Conservation (phyloP, 2,113 vertebrate genomes). For the Maccullochella peelii region DNA sequence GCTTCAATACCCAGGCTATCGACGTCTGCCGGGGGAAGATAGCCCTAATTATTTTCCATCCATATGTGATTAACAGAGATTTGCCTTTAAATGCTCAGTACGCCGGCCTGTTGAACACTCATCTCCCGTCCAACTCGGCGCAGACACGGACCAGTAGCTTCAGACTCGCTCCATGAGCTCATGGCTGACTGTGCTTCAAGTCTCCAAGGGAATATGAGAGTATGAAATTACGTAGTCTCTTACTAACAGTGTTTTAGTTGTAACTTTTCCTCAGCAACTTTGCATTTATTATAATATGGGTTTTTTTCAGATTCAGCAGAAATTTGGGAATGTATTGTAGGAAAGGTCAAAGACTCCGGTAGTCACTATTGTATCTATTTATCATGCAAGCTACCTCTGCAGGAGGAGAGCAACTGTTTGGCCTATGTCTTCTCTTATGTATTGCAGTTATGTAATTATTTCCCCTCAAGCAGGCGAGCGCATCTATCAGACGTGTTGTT, state of each 20-base stretch:
- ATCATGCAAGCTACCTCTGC: slow-evolving; percentile 2
- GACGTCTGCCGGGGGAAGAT: slow-evolving; percentile 55
- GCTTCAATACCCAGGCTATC: slow-evolving; percentile 49
- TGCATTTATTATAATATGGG: background rate
- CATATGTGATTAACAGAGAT: slow-evolving; percentile 66
- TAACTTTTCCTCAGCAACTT: background rate
- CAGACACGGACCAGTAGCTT: slow-evolving; percentile 44
- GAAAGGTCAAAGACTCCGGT: slow-evolving; percentile 23
- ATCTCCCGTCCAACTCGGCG: slow-evolving; percentile 4
- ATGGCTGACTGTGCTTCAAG: slow-evolving; percentile 18
- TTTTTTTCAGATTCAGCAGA: slow-evolving; percentile 31
- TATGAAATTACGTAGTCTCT: background rate
- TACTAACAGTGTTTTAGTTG: background rate
- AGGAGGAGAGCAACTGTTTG: background rate
- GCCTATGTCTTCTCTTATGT: background rate
- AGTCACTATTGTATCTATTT: slow-evolving; percentile 16
- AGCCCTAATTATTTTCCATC: slow-evolving; percentile 69
- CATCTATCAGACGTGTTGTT: background rate
- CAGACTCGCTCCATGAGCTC: background rate
- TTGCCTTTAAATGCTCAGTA: slow-evolving; percentile 53
- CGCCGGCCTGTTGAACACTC: slow-evolving; percentile 35
- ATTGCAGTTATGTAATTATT: background rate
- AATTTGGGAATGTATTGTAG: background rate
- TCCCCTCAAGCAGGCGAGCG: background rate
- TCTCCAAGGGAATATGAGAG: background rate